Evolutionary conservation across 2,113 vertebrate genomes (phyloP), one percentile per base, ranked within the genome.

Genomic region (Pipa parva): DNA sequence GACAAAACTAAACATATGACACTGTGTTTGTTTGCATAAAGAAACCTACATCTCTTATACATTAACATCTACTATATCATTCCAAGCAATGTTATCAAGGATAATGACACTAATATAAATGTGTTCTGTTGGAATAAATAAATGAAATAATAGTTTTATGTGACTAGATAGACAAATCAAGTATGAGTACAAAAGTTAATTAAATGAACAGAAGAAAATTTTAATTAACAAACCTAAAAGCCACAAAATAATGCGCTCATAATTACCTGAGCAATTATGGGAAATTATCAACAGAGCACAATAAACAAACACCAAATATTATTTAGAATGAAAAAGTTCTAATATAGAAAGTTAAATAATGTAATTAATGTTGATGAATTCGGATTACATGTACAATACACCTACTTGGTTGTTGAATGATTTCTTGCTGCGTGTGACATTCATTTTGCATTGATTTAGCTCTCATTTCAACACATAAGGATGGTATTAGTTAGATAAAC

Each of bases 181-280:
- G 17, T n/a, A 42, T 3, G 48, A 21, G 22, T 22, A 9, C 48
- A 50, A 24, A 50, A 24, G 22, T 24, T 22, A 22, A 50, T 50
- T 50, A 5, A 9, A 21, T 22, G 22, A 9, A 45, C n/a, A 50
- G 5, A 50, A 24, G 22, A 50, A 18, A 50, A 13, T 22, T 11
- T 22, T 12, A 7, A 50, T 50, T 50, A 8, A 21, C 2, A 5
- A 21, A 50, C 9, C 18, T 2, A 22, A 50, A 21, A 50, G 48
- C 11, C 22, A 50, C 48, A 24, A 50, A 9, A 50, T 22, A 22
- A 49, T 10, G 7, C 10, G 48, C 9, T 50, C 11, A 50, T 24
- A 50, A 50, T 50, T 50, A 13, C 20, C 48, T 50, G 48, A 50
- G 12, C 48, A 50, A 50, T 50, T 50, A 50, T 22, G 18, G 7